Evolutionary conservation across 1,140 invertebrate species (phyloP).

Genomic region (Temnothorax curvispinosus): DNA sequence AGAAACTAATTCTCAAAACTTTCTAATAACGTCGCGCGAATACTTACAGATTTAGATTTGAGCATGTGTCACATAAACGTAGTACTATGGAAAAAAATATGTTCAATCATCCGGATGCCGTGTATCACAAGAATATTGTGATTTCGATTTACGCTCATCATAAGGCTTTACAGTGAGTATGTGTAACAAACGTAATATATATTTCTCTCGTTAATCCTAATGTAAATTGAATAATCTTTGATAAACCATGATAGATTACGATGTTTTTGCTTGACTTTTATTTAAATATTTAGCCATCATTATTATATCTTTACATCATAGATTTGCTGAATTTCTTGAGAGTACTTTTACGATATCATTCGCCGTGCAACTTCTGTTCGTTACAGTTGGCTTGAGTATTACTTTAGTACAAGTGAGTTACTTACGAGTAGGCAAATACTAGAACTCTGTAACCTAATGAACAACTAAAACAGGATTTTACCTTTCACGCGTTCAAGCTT

Average conservation of each 20-base stretch:
- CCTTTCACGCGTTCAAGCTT: not conserved
- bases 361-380: not conserved
- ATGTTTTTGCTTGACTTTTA: not conserved
- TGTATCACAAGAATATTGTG: too few relatives aligned
- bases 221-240: not conserved
- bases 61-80: too few relatives aligned
- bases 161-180: too few relatives aligned
- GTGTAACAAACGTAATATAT: too few relatives aligned
- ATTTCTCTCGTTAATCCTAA: too few relatives aligned
- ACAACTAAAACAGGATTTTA: not conserved
- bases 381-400: not conserved
- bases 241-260: not conserved
- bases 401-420: constrained; percentile 21
- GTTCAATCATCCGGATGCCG: too few relatives aligned
- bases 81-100: too few relatives aligned
- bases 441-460: not conserved
- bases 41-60: too few relatives aligned
- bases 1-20: too few relatives aligned
- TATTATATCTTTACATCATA: not conserved
- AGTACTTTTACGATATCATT: not conserved
- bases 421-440: not conserved
- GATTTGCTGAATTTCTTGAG: not conserved
- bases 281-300: not conserved
- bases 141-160: too few relatives aligned
- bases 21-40: too few relatives aligned